These are phyloP conservation scores for Actenoides lindsayi DNA, from an alignment of 2,113 vertebrate species.

Conservation along the genomic window DNA sequence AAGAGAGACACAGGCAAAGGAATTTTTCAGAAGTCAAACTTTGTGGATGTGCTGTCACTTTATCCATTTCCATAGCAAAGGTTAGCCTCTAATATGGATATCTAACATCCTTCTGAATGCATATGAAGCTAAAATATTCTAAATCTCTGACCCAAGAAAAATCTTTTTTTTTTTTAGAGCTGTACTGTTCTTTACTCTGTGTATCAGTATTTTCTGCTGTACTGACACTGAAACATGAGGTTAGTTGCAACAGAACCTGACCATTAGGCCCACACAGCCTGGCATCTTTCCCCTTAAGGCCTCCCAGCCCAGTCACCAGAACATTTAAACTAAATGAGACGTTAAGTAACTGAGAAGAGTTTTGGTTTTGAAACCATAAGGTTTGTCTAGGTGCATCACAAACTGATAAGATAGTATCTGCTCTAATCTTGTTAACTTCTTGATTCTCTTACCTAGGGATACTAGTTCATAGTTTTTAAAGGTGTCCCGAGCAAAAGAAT, in stretches of 20 bases:
- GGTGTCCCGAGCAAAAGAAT: not conserved
- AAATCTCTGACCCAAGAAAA: not conserved
- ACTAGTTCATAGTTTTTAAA: not conserved
- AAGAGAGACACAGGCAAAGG: not conserved
- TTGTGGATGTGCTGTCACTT: not conserved
- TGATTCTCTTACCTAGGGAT: not conserved
- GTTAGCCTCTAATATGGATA: not conserved
- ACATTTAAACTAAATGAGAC: not conserved
- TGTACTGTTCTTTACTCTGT: not conserved
- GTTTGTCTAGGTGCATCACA: not conserved
- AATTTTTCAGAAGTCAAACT: not conserved
- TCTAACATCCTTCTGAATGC: not conserved
- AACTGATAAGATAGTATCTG: not conserved
- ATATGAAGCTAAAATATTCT: not conserved
- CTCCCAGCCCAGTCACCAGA: not conserved
- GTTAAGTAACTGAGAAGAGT: not conserved
- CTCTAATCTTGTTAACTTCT: not conserved
- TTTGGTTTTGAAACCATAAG: fast-evolving
- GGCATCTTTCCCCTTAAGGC: not conserved
- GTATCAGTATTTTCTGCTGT: not conserved
- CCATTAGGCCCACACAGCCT: not conserved
- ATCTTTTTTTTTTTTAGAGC: not conserved
- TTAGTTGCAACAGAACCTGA: not conserved
- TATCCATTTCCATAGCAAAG: not conserved
- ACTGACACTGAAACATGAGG: not conserved